Conservation (phyloP, 2,888 invertebrate genomes). For the Phengaris alcon region DNA sequence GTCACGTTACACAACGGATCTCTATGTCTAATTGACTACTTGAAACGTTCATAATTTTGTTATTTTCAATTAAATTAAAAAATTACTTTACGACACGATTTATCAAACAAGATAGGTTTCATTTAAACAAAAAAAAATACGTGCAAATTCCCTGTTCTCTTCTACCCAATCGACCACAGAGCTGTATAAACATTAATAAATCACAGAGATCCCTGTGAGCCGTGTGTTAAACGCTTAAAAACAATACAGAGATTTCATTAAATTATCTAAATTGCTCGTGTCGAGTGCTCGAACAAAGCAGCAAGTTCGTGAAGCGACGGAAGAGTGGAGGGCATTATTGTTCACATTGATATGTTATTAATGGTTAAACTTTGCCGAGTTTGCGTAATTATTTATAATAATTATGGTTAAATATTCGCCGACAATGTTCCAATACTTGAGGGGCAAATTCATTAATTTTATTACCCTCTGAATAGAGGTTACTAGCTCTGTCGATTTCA, state of each 20-base stretch:
- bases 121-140: neutral
- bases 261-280: constrained; percentile 27
- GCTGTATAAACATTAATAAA: neutral
- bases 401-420: constrained; percentile 60
- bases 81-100: no score
- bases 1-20: no score
- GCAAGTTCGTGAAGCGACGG: constrained; percentile 16
- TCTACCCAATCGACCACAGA: neutral
- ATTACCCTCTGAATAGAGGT: constrained; percentile 47
- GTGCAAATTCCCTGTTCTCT: neutral
- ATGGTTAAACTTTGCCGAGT: constrained; percentile 26
- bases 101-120: no score
- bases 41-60: no score
- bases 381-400: constrained; percentile 52
- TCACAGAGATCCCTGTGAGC: constrained; percentile 2
- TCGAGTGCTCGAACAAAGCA: constrained; percentile 18
- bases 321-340: constrained; percentile 27
- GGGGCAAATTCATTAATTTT: constrained; percentile 57
- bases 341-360: constrained; percentile 29
- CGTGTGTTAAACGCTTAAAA: neutral
- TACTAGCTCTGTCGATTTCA: constrained; percentile 44
- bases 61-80: no score
- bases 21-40: no score
- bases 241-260: constrained; percentile 28
- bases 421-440: constrained; percentile 55